A percentile compares a stretch with the other conserved stretches of the same genome.
phyloP scores from a whole-genome alignment of 1,140 invertebrate genomes.

The Drosophila bocqueti region DNA sequence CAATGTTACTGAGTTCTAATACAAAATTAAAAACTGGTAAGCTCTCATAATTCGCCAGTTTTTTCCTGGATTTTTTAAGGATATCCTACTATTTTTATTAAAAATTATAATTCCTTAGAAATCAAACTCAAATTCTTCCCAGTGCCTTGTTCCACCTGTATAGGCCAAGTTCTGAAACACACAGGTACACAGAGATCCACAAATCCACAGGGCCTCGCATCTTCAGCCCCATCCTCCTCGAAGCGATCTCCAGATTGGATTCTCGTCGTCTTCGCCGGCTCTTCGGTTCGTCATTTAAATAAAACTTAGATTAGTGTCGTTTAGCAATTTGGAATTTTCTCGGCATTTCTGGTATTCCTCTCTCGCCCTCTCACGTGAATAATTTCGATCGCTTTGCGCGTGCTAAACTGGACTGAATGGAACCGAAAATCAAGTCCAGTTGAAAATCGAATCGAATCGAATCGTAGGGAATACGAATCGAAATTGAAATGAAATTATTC shows the following conservation, averaged over 20 bases:
- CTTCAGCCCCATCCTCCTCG: background rate
- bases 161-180: conserved; percentile 28
- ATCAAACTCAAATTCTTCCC: background rate
- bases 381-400: conserved; percentile 38
- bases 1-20: no score
- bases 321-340: conserved; percentile 77
- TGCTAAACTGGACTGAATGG: conserved; percentile 56
- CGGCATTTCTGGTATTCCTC: conserved; percentile 46
- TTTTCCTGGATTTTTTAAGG: no score
- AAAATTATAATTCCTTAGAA: background rate
- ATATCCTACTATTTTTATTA: background rate
- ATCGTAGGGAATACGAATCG: background rate
- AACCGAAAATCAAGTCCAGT: conserved; percentile 18
- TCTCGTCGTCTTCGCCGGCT: conserved; percentile 2
- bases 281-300: conserved; percentile 65
- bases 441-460: background rate
- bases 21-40: no score
- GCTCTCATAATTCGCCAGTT: no score
- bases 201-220: background rate
- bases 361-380: background rate
- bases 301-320: conserved; percentile 81
- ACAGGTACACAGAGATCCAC: conserved; percentile 38
- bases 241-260: conserved; percentile 7
- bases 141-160: conserved; percentile 11
- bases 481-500: conserved; percentile 30